Evolutionary conservation across 2,888 invertebrate genomes (phyloP).

Genomic region (Nephrotoma appendiculata): DNA sequence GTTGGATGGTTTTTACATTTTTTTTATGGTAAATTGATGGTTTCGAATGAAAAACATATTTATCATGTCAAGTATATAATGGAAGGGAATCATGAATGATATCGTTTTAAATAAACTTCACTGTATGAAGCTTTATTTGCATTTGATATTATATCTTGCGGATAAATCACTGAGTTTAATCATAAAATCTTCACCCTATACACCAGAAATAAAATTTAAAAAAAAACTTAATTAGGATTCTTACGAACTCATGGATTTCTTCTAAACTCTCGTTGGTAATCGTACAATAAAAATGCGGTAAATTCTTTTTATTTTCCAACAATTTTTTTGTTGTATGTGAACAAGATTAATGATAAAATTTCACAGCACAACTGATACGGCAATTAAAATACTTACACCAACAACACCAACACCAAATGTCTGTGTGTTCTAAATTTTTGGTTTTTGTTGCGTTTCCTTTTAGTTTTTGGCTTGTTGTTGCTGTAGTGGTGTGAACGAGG

Average conservation of each 20-base stretch:
- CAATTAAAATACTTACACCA: not conserved
- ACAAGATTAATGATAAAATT: conserved; percentile 32
- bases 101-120: not conserved
- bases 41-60: not conserved
- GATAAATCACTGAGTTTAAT: not conserved
- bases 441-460: not conserved
- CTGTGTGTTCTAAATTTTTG: not conserved
- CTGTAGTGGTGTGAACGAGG: not conserved
- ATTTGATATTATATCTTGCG: not conserved
- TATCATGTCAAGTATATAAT: not conserved
- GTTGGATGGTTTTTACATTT: not conserved
- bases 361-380: conserved; percentile 26
- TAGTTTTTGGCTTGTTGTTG: not conserved
- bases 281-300: not conserved
- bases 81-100: not conserved
- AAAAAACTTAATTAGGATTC: not conserved
- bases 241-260: not conserved
- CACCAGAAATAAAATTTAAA: not conserved
- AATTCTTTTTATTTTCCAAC: not conserved
- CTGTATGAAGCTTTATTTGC: not conserved
- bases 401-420: not conserved
- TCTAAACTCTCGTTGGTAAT: not conserved
- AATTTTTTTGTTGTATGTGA: conserved; percentile 17
- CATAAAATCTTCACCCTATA: not conserved
- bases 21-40: not conserved